phyloP scores from a whole-genome alignment of 2,113 vertebrate genomes.

The Vulpes lagopus region DNA sequence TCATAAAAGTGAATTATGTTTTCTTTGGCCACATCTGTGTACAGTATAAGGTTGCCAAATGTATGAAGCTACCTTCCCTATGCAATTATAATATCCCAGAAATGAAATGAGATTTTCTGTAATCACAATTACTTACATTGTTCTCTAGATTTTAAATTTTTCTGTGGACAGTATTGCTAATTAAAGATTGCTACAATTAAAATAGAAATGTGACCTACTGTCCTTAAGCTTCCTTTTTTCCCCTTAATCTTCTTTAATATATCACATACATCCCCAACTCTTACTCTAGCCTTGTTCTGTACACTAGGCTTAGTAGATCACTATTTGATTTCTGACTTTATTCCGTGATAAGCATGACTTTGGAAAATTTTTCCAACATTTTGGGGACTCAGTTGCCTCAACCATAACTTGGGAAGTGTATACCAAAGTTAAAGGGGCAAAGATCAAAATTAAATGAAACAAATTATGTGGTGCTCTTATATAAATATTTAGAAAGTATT shows the following conservation, averaged over 20 bases:
- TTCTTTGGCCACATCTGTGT: constrained; percentile 38
- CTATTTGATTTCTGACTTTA: background rate
- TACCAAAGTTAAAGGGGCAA: background rate
- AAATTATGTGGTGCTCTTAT: background rate
- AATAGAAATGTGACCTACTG: background rate
- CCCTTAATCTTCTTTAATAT: background rate
- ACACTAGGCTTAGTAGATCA: background rate
- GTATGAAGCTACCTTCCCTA: background rate
- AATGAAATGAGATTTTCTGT: constrained; percentile 35
- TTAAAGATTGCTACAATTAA: constrained; percentile 22
- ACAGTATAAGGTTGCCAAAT: background rate
- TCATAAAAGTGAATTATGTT: constrained; percentile 38
- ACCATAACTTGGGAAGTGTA: background rate
- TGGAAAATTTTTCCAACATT: background rate
- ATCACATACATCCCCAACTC: background rate
- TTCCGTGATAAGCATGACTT: background rate
- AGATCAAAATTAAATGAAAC: constrained; percentile 26
- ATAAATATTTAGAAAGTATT: background rate
- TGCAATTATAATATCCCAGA: constrained; percentile 1
- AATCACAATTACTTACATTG: constrained; percentile 49
- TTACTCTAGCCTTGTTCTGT: background rate
- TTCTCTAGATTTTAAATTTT: constrained; percentile 51
- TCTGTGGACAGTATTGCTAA: constrained; percentile 1
- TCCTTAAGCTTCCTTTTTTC: background rate
- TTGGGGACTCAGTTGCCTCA: background rate